Evolutionary conservation across 2,797 vertebrate species (phyloP), one percentile per base, ranked within the genome.

Genomic region (Sebastes vulpes): DNA sequence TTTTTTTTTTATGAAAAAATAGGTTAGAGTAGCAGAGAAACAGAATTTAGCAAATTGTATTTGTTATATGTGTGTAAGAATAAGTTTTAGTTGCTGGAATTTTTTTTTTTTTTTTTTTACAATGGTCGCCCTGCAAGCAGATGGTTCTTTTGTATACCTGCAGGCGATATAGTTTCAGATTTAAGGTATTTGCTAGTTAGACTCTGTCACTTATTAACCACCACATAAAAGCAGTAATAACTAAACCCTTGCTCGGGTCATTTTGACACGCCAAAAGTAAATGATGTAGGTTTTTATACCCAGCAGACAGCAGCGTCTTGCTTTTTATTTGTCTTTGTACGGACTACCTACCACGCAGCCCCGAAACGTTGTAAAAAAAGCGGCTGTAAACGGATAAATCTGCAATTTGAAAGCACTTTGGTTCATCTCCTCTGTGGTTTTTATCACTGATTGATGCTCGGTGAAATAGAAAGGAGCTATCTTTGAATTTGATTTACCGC

Each of bases 71-170:
- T 32, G 20, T 5, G n/a, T 32, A 0, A 3, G 14, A 20, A 56
- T 7, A 23, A 23, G 1, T 87, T 87, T 46, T 52, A 12, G 35
- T 77, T 69, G 35, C 16, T 77, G 46, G 8, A n/a, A n/a, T 56
- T 80, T 28, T 38, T 61, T 14, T 29, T 26, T 25, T 25, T 25
- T 29, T 69, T 54, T 42, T 78, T 64, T 29, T 52, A 83, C 88
- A 90, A 78, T 77, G 70, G 81, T 87, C 75, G 72, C 56, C 12
- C 57, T 38, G 52, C 48, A 26, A 82, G 90, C 90, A 94, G 92
- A 94, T 93, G 91, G 85, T 81, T 82, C 90, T 92, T 92, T 94
- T 93, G 89, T 94, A 46, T 46, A 92, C 90, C 91, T 93, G 92
- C 90, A 56, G 90, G 93, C 75, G 66, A 76, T 69, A 72, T 69